Percentiles rank a stretch among this genome's conserved stretches.
These are phyloP conservation scores for Lymantria monacha DNA, from an alignment of 2,888 invertebrate genomes.

Conservation along the genomic window DNA sequence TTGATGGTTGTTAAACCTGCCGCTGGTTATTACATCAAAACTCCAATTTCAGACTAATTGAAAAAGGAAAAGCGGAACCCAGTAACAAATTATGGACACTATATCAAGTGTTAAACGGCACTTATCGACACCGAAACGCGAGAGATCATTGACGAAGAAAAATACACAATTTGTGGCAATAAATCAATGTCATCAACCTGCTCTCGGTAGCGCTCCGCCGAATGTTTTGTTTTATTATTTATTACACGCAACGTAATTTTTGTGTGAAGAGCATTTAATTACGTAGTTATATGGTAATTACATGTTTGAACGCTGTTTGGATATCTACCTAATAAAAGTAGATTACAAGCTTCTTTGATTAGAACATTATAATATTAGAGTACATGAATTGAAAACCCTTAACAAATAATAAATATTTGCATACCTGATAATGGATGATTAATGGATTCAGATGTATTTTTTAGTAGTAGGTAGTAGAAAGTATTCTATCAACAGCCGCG, in stretches of 20 bases:
- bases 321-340: conserved; percentile 18
- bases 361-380: too few species aligned
- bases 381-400: too few species aligned
- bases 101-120: conserved; percentile 81
- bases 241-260: conserved; percentile 63
- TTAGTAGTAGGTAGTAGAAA: too few species aligned
- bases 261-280: conserved; percentile 58
- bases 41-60: conserved; percentile 75
- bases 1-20: conserved; percentile 49
- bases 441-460: too few species aligned
- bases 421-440: too few species aligned
- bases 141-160: conserved; percentile 72
- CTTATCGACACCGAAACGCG: conserved; percentile 76
- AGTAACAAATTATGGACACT: conserved; percentile 79
- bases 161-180: conserved; percentile 79
- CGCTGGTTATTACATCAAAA: conserved; percentile 59
- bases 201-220: conserved; percentile 55
- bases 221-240: conserved; percentile 71
- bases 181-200: conserved; percentile 66
- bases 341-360: too few species aligned
- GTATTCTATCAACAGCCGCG: too few species aligned
- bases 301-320: conserved; percentile 30
- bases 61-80: conserved; percentile 72
- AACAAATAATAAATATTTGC: too few species aligned
- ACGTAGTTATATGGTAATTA: conserved; percentile 48